Evolutionary conservation across 2,888 invertebrate species (phyloP), one percentile per base, ranked within the genome.

Genomic region (Trissoscelio sp.): DNA sequence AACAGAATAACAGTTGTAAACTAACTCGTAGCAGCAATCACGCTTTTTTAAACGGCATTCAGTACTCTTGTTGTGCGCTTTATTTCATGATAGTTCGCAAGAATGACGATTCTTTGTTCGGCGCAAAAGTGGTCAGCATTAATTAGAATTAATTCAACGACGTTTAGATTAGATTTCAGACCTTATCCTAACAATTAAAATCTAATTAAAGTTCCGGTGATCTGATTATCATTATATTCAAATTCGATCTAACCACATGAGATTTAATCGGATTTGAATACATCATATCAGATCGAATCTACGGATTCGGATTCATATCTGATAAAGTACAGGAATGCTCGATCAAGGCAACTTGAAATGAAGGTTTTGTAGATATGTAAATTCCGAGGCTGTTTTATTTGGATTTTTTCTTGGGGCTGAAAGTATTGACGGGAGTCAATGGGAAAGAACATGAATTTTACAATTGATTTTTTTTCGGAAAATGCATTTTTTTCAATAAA

Each of bases 241-340:
- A 58, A 70, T 69, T 57, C 46, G 69, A 57, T 42, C 55, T 28
- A 55, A 67, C 55, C 55, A 24, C 57, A 18, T 37, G 12, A 66
- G 53, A 69, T 69, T 69, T 69, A 69, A 57, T 69, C 46, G 14
- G 57, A 55, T 69, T 34, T 57, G 55, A 42, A 69, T 69, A 46
- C 57, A 69, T 69, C 57, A 69, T 57, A 69, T 69, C 55, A 44
- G 69, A 57, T 69, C 44, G 57, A 69, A 69, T 69, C 31, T 57
- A 57, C 18, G 57, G 14, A 69, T 69, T 46, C 12, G 42, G 28
- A 18, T 46, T 69, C 34, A 57, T 34, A 69, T 69, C 69, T 69
- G 57, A 69, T 69, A 57, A 57, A 69, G 34, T 42, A 31, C 46
- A 57, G 57, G 11, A 69, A 57, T 69, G 55, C 57, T 69, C 20